phyloP scores from a whole-genome alignment of 1,140 invertebrate species.

The Drosophila yakuba region DNA sequence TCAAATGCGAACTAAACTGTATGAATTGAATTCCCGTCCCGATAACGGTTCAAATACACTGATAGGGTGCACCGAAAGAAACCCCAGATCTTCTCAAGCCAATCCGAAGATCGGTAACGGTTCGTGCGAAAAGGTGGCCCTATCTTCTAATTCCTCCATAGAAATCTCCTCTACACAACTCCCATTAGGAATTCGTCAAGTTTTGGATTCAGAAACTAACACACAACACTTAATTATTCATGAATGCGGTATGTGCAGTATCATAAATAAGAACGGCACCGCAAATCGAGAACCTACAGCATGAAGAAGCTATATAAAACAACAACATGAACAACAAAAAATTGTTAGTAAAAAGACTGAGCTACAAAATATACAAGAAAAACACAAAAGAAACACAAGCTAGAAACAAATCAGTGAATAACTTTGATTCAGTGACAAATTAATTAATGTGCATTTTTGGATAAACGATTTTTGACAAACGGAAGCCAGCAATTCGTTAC shows the following conservation, averaged over 20 bases:
- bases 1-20: slow-evolving; percentile 29
- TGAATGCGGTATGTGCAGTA: slow-evolving; percentile 13
- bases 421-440: slow-evolving; percentile 23
- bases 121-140: neutral
- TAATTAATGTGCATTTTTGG: slow-evolving; percentile 44
- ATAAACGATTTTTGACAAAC: slow-evolving; percentile 27
- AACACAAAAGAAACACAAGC: slow-evolving; percentile 27
- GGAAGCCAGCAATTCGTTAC: slow-evolving; percentile 21
- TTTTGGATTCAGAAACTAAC: slow-evolving; percentile 16
- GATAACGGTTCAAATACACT: neutral
- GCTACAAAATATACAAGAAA: slow-evolving; percentile 73
- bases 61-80: neutral
- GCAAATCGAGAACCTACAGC: slow-evolving; percentile 27
- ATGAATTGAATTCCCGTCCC: slow-evolving; percentile 31
- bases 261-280: slow-evolving; percentile 18
- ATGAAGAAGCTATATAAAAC: slow-evolving; percentile 42
- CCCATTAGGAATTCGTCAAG: slow-evolving; percentile 19
- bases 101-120: slow-evolving; percentile 1
- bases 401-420: slow-evolving; percentile 23
- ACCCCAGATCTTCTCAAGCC: neutral
- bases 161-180: slow-evolving; percentile 10
- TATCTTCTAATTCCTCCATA: neutral
- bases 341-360: slow-evolving; percentile 84
- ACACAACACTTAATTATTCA: slow-evolving; percentile 20
- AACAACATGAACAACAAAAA: slow-evolving; percentile 59